Evolutionary conservation across 1,140 invertebrate species (phyloP).

Genomic region (Eulimnadia texana): DNA sequence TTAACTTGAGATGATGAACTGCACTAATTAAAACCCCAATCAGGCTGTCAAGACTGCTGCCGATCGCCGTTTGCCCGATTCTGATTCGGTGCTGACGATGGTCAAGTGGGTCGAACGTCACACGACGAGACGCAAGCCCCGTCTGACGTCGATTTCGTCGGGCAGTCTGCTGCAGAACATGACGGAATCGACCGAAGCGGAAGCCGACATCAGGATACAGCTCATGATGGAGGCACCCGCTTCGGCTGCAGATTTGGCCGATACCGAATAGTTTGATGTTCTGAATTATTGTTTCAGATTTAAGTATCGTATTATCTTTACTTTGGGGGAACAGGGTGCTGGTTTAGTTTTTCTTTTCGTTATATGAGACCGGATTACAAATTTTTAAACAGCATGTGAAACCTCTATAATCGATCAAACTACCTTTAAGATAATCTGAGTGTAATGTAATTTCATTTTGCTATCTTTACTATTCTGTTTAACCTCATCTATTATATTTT

Average conservation of each 20-base stretch:
- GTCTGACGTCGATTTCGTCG: neutral
- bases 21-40: neutral
- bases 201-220: neutral
- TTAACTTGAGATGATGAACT: neutral
- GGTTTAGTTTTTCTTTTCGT: too few species aligned
- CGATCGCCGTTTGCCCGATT: conserved; percentile 65
- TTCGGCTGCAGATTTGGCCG: neutral
- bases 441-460: too few species aligned
- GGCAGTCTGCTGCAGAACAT: neutral
- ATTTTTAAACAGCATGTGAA: too few species aligned
- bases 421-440: too few species aligned
- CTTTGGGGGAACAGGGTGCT: too few species aligned
- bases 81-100: conserved; percentile 74
- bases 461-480: too few species aligned
- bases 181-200: neutral
- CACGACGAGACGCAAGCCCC: conserved; percentile 38
- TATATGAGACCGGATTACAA: too few species aligned
- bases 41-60: conserved; percentile 66
- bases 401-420: too few species aligned
- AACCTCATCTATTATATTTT: too few species aligned
- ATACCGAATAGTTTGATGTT: neutral
- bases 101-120: conserved; percentile 77
- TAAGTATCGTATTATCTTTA: neutral
- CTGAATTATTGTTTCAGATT: too few species aligned
- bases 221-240: neutral